These are phyloP conservation scores for Ennomos quercinarius DNA, from an alignment of 2,888 invertebrate genomes.

Conservation along the genomic window DNA sequence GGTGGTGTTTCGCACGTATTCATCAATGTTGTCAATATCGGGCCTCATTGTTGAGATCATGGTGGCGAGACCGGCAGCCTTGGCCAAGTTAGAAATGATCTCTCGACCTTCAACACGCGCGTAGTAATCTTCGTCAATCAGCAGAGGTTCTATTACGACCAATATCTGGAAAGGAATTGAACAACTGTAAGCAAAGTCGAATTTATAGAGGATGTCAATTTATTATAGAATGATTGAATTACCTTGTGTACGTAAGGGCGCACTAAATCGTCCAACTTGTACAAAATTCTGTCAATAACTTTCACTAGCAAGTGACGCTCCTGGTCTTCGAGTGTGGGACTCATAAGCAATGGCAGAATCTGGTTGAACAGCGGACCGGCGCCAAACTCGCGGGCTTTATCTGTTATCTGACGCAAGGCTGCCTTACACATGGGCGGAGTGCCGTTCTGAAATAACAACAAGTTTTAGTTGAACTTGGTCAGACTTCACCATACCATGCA, in stretches of 20 bases:
- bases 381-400: slow-evolving; percentile 99
- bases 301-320: slow-evolving; percentile 99
- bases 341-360: slow-evolving; percentile 99
- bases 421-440: slow-evolving; percentile 99
- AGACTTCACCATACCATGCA: too few species aligned
- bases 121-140: slow-evolving; percentile 99
- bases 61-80: slow-evolving; percentile 99
- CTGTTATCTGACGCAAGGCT: slow-evolving; percentile 98
- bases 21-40: slow-evolving; percentile 99
- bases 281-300: slow-evolving; percentile 99
- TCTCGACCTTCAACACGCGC: slow-evolving; percentile 99
- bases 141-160: slow-evolving; percentile 98
- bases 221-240: slow-evolving; percentile 34
- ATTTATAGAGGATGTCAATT: too few species aligned
- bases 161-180: slow-evolving; percentile 88
- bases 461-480: too few species aligned
- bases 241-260: slow-evolving; percentile 99
- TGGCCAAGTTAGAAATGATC: slow-evolving; percentile 99
- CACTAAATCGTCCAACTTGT: slow-evolving; percentile 99
- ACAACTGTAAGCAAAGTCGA: neutral
- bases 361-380: slow-evolving; percentile 99
- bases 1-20: slow-evolving; percentile 99
- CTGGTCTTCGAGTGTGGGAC: slow-evolving; percentile 99
- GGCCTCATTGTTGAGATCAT: slow-evolving; percentile 99
- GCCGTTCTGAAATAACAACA: slow-evolving; percentile 88